These are phyloP conservation scores for Entomobrya proxima DNA, from an alignment of 2,888 invertebrate genomes.

Conservation along the genomic window DNA sequence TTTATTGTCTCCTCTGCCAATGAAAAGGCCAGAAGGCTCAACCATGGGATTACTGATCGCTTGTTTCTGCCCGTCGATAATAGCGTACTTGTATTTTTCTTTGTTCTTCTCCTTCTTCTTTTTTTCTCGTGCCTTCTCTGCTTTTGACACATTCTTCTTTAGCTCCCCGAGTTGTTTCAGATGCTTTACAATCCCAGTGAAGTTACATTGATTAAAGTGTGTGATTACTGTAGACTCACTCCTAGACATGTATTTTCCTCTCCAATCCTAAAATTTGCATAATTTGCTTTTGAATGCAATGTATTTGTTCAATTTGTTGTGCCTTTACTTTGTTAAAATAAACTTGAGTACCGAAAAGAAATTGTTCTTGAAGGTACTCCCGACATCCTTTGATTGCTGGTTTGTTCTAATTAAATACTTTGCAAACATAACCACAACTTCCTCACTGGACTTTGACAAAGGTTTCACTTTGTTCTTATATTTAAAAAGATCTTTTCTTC, in stretches of 20 bases:
- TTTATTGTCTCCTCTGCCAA: conserved; percentile 82
- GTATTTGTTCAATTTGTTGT: too few relatives aligned
- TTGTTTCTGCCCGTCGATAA: conserved; percentile 81
- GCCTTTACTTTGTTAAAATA: too few relatives aligned
- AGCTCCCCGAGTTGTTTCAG: neutral
- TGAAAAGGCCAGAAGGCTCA: conserved; percentile 77
- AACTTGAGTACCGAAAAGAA: conserved; percentile 6
- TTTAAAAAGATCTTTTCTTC: neutral
- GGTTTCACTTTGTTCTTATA: neutral
- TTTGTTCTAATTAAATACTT: neutral
- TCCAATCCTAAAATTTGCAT: conserved; percentile 10
- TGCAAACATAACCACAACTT: neutral
- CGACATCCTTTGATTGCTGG: neutral
- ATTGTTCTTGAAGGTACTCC: neutral
- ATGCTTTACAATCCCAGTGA: neutral
- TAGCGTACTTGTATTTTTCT: conserved; percentile 79
- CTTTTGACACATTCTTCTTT: neutral
- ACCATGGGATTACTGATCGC: conserved; percentile 82
- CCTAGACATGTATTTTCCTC: neutral
- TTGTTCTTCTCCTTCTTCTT: neutral
- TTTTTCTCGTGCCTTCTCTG: neutral
- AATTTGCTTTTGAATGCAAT: neutral
- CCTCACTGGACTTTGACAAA: neutral
- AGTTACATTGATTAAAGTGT: neutral
- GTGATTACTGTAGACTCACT: neutral